Percentiles rank a stretch among this genome's conserved stretches.
phyloP scores from a whole-genome alignment of 1,140 invertebrate genomes.

The Scaptodrosophila lebanonensis region DNA sequence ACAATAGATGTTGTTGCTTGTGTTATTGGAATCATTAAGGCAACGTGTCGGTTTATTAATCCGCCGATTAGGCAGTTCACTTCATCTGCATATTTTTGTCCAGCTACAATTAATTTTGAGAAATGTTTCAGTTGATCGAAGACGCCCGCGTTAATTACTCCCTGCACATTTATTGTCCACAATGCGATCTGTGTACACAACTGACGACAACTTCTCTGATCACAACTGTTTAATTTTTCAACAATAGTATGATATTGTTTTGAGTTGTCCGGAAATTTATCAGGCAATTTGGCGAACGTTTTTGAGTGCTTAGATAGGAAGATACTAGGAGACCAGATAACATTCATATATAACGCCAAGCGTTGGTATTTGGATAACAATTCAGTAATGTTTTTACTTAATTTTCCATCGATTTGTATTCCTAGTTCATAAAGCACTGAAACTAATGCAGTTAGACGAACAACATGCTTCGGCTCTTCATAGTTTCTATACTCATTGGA shows the following conservation, averaged over 20 bases:
- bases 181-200: constrained; percentile 45
- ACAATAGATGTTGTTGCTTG: constrained; percentile 28
- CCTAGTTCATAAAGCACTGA: constrained; percentile 42
- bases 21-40: constrained; percentile 20
- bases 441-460: constrained; percentile 33
- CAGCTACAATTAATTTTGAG: constrained; percentile 30
- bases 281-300: constrained; percentile 32
- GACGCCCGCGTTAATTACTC: constrained; percentile 21
- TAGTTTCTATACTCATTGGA: constrained; percentile 29
- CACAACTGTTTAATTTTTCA: constrained; percentile 33
- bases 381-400: constrained; percentile 10
- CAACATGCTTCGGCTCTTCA: constrained; percentile 36
- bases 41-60: constrained; percentile 38
- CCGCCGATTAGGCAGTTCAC: constrained; percentile 32
- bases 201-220: constrained; percentile 39
- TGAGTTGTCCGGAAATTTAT: not conserved
- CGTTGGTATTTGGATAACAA: constrained; percentile 23
- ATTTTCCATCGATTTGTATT: constrained; percentile 40
- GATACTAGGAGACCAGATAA: constrained; percentile 38
- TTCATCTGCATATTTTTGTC: constrained; percentile 38
- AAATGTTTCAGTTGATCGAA: constrained; percentile 48
- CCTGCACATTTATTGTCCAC: constrained; percentile 42
- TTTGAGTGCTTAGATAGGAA: constrained; percentile 45
- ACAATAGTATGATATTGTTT: constrained; percentile 21
- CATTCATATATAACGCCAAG: constrained; percentile 24